Base-by-base conservation (phyloP, 2,113 vertebrate genomes). In the Corythoichthys intestinalis region DNA sequence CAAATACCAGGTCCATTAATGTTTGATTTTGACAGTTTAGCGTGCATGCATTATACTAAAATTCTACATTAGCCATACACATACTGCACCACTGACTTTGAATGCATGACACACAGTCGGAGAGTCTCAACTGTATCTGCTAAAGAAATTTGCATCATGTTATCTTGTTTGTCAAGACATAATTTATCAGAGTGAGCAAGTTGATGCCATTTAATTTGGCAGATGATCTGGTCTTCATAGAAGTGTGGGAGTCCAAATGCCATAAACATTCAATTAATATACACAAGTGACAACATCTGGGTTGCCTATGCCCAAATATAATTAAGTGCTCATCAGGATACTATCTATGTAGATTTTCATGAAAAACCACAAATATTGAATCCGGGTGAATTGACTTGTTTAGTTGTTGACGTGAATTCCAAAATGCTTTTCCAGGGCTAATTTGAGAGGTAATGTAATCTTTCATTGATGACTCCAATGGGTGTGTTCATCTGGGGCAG, bases 191-290 rank as follows among this genome's bases (percentile, higher is more conserved):
- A 20, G 52, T 10, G 52, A 54, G n/a, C 52, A 54, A 28, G 52
- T 54, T 54, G 52, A 54, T 54, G 52, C n/a, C n/a, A 28, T 54
- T 54, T 54, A 20, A 54, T 54, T 54, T 54, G 50, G 50, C 17
- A 52, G 50, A 15, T 10, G 52, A 15, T 10, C 6, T 7, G 13
- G 7, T 59, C 35, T 59, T 2, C 13, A 38, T 38, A 14, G 5
- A 38, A 10, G 37, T 59, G 38, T 38, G 35, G 35, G 35, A 14
- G 34, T 58, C 35, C 6, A 58, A 59, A 39, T 38, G 8, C 35
- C 57, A 39, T 15, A 59, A 15, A 59, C 52, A 54, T 12, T 59
- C 35, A 17, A 59, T 38, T 59, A 15, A 39, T 3, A 15, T 38
- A 59, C 35, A 35, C 34, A 39, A 15, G 35, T 54, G 52, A 11